phyloP scores from a whole-genome alignment of 1,140 invertebrate species.

The Macrobrachium nipponense region DNA sequence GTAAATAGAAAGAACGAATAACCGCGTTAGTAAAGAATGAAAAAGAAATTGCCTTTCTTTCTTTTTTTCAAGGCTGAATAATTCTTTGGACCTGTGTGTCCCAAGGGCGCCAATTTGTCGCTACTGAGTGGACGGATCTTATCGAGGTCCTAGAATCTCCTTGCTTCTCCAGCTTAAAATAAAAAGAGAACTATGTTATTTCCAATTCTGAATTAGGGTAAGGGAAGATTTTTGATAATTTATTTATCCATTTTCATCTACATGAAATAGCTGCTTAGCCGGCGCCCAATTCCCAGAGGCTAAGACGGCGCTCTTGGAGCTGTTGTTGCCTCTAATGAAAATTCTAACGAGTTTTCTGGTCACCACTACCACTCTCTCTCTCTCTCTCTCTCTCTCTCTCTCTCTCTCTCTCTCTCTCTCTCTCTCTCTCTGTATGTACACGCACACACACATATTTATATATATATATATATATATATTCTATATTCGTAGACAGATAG shows the following conservation, averaged over 20 bases:
- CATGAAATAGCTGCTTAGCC: no score
- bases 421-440: neutral
- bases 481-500: no score
- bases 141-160: neutral
- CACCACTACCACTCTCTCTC: neutral
- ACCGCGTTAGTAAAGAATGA: no score
- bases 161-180: neutral
- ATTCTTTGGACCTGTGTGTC: neutral
- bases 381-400: conserved; percentile 26
- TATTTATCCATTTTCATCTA: no score
- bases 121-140: conserved; percentile 15
- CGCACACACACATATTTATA: neutral
- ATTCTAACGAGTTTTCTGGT: neutral
- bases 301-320: no score
- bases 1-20: no score
- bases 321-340: no score
- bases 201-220: neutral
- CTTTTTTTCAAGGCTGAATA: neutral
- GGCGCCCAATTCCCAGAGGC: no score
- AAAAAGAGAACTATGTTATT: no score
- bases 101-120: conserved; percentile 26
- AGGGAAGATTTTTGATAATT: neutral
- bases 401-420: neutral
- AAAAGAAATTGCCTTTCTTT: no score
- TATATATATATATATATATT: conserved; percentile 22